Evolutionary conservation across 1,140 invertebrate genomes (phyloP).

Genomic region (Cylas formicarius): DNA sequence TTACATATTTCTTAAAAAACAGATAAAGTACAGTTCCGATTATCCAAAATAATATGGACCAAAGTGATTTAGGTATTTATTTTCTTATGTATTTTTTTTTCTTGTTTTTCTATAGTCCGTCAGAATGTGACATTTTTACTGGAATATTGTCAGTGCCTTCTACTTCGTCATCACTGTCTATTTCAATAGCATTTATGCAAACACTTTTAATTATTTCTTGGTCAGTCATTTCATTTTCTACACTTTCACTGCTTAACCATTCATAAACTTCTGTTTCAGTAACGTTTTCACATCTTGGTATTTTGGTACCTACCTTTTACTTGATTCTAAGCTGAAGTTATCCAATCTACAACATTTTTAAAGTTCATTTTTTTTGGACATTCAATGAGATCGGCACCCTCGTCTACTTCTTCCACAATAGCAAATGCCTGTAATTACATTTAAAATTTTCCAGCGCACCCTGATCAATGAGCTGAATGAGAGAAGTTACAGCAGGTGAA

Average conservation of each 20-base stretch:
- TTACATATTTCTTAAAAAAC: too few species aligned
- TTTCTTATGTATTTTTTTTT: too few species aligned
- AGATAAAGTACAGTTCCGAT: too few species aligned
- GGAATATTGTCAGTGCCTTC: too few species aligned
- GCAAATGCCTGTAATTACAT: constrained; percentile 28
- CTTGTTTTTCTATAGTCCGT: too few species aligned
- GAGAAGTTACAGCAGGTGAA: constrained; percentile 43
- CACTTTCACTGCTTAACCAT: constrained; percentile 5
- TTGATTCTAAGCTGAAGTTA: constrained; percentile 1
- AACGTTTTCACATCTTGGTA: constrained; percentile 5
- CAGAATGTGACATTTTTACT: too few species aligned
- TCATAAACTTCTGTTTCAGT: constrained; percentile 4
- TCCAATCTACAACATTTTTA: constrained; percentile 1
- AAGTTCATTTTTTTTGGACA: neutral
- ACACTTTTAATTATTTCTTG: constrained; percentile 5
- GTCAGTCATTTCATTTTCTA: constrained; percentile 2
- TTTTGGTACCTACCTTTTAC: too few species aligned
- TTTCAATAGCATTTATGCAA: too few species aligned
- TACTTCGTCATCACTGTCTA: too few species aligned
- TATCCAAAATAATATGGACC: too few species aligned
- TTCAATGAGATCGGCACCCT: neutral
- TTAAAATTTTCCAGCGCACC: constrained; percentile 42
- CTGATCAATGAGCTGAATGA: constrained; percentile 47
- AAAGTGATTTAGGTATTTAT: too few species aligned
- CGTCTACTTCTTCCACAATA: constrained; percentile 3